These are phyloP conservation scores for Vireo griseus DNA, from an alignment of 2,797 vertebrate species.

Conservation along the genomic window DNA sequence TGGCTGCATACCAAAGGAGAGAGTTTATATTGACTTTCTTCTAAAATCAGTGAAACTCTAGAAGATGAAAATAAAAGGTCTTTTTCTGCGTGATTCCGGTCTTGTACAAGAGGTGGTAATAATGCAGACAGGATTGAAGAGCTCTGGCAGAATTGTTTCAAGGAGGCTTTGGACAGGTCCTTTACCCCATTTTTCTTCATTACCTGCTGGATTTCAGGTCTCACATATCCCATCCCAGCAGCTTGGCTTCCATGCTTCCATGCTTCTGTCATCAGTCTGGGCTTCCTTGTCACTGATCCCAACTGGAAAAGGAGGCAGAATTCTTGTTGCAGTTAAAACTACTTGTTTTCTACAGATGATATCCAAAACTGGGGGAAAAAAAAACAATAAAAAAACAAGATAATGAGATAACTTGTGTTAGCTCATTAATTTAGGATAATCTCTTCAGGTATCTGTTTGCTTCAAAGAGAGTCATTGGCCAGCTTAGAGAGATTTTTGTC, in stretches of 20 bases:
- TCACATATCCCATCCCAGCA: neutral
- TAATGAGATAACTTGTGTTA: neutral
- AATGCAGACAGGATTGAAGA: neutral
- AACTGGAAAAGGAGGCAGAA: neutral
- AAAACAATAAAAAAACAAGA: neutral
- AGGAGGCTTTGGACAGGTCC: neutral
- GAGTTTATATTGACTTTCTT: neutral
- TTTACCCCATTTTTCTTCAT: neutral
- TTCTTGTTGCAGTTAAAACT: neutral
- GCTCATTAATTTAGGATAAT: neutral
- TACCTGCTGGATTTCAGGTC: neutral
- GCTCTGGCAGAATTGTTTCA: neutral
- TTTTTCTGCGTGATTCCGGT: neutral
- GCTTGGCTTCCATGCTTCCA: neutral
- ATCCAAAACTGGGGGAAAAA: neutral
- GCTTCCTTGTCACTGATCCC: neutral
- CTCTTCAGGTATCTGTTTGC: neutral
- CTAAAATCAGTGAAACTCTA: neutral
- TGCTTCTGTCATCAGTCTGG: neutral
- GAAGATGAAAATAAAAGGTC: slow-evolving; percentile 1
- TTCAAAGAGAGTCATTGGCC: neutral
- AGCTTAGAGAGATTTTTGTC: neutral
- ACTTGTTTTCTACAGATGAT: neutral
- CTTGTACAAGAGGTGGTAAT: neutral
- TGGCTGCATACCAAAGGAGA: neutral